Percentiles rank a stretch among this genome's conserved stretches.
Evolutionary conservation across 2,888 invertebrate genomes (phyloP).

Genomic region (Epinotia ramella): DNA sequence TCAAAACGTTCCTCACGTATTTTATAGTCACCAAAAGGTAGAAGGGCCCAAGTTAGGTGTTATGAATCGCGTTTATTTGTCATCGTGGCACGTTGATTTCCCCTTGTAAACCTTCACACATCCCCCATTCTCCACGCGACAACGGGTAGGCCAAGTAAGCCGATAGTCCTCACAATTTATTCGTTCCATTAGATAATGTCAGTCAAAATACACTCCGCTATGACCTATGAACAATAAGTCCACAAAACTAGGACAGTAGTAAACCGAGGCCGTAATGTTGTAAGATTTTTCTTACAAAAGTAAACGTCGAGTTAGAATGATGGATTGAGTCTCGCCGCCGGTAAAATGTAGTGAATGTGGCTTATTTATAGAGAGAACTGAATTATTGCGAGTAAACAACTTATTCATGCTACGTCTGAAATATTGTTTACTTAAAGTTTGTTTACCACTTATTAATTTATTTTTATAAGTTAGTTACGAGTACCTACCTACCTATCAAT

Average conservation of each 20-base stretch:
- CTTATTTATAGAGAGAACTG: slow-evolving; percentile 20
- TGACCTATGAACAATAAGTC: slow-evolving; percentile 26
- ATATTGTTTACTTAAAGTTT: background rate
- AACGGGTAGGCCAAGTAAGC: slow-evolving; percentile 21
- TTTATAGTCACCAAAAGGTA: too few species aligned
- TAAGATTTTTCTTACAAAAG: slow-evolving; percentile 41
- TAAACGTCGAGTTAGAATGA: slow-evolving; percentile 42
- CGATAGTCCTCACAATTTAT: slow-evolving; percentile 34
- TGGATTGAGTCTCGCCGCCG: slow-evolving; percentile 34
- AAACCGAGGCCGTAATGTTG: slow-evolving; percentile 32
- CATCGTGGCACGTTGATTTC: slow-evolving; percentile 16
- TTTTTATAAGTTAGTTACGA: background rate
- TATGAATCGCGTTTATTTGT: slow-evolving; percentile 14
- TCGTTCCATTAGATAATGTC: slow-evolving; percentile 38
- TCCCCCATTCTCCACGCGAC: slow-evolving; percentile 22
- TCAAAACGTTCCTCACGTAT: too few species aligned
- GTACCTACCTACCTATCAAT: background rate
- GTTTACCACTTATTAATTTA: background rate
- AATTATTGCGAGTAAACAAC: background rate
- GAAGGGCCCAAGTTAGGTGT: background rate
- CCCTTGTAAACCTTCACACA: slow-evolving; percentile 21
- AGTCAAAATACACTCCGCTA: slow-evolving; percentile 28
- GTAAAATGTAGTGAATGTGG: slow-evolving; percentile 30
- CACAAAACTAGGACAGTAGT: slow-evolving; percentile 34
- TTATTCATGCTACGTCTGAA: background rate